Evolutionary conservation across 2,888 invertebrate genomes (phyloP).

Genomic region (Euplagia quadripunctaria): DNA sequence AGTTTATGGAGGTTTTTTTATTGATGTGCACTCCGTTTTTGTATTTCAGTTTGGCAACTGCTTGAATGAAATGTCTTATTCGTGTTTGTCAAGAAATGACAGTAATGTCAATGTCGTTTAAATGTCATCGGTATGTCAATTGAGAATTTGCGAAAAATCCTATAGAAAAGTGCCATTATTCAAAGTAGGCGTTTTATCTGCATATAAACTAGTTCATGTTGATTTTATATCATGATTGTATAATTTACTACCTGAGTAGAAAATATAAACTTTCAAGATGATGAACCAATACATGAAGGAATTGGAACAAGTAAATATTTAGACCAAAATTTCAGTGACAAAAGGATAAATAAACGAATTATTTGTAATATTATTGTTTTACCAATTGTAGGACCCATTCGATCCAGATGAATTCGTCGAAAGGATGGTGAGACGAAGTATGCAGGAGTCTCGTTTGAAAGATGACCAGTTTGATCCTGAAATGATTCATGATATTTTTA

Average conservation of each 20-base stretch:
- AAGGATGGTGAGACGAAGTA: constrained; percentile 97
- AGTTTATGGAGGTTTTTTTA: too few relatives aligned
- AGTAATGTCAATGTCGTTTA: background rate
- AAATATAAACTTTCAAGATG: constrained; percentile 86
- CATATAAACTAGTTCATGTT: background rate
- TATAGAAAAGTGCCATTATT: background rate
- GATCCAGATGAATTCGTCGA: constrained; percentile 99
- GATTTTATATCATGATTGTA: background rate
- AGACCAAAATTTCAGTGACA: background rate
- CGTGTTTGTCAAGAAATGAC: background rate
- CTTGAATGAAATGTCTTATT: background rate
- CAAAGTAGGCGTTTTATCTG: constrained; percentile 19
- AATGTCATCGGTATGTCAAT: background rate
- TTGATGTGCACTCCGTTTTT: too few relatives aligned
- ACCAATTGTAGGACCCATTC: constrained; percentile 94
- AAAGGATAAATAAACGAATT: background rate
- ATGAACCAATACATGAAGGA: constrained; percentile 96
- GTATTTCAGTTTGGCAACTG: too few relatives aligned
- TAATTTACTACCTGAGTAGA: background rate
- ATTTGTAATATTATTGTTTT: background rate
- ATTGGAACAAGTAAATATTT: constrained; percentile 90
- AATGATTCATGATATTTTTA: constrained; percentile 95
- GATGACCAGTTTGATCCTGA: constrained; percentile 92
- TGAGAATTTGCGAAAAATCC: background rate
- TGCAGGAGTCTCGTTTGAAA: constrained; percentile 91